Evolutionary conservation across 2,888 invertebrate genomes (phyloP), one percentile per base, ranked within the genome.

Genomic region (Mimumesa dahlbomi): DNA sequence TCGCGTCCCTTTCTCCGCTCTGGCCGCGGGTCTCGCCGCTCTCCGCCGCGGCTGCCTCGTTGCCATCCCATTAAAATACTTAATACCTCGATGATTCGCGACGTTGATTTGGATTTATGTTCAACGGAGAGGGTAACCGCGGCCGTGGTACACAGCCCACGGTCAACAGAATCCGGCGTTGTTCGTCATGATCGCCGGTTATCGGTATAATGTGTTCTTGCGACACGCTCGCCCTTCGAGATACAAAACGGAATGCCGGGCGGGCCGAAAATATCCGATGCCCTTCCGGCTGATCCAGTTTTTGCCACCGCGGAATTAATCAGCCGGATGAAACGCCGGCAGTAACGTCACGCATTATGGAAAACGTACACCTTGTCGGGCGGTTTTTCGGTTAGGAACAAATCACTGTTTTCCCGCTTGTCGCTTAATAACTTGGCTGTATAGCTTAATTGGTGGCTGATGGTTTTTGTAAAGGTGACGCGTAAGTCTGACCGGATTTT

Each of bases 51-150:
- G 25, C 48, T 29, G 50, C 18, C 43, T 38, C 62, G 48, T 42
- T 52, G 21, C 54, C 61, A 45, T 49, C 67, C 68, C 58, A 66
- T 66, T 69, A 77, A 77, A 77, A 77, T 72, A 66, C 72, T 77
- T 68, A 66, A 78, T 78, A 70, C 75, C 64, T 56, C 65, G 68
- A 68, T 68, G 52, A 68, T 64, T 19, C 57, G 25, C 66, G 63
- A 57, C 75, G 57, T 70, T 70, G 64, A 65, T 72, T 64, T 52
- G 70, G 59, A 72, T 72, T 61, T 72, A 72, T 70, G 65, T 52
- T 25, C 13, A n/a, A 18, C 36, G 45, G 56, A 56, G 13, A 16
- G 19, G n/a, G 14, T 29, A 7, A 40, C 48, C 9, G 21, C 11
- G 22, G 11, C 19, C 18, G 54, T 13, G 13, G 14, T 50, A 22